A percentile compares a stretch with the other conserved stretches of the same genome.
Evolutionary conservation across 2,888 invertebrate species (phyloP).

Genomic region (Thymelicus lineola): DNA sequence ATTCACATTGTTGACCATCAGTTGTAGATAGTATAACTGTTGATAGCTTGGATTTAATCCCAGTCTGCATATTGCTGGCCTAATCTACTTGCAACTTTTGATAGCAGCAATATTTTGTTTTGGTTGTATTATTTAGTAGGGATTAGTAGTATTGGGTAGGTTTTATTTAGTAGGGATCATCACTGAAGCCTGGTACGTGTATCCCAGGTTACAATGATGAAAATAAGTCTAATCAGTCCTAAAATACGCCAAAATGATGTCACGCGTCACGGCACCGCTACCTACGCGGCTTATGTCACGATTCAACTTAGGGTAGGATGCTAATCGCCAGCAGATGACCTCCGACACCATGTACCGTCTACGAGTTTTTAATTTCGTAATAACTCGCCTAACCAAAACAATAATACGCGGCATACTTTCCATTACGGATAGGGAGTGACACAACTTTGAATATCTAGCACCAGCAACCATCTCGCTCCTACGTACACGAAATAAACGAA

Average conservation of each 20-base stretch:
- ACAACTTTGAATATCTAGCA: slow-evolving; percentile 57
- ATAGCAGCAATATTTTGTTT: slow-evolving; percentile 36
- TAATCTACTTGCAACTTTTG: slow-evolving; percentile 46
- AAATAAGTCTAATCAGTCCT: slow-evolving; percentile 52
- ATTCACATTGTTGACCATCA: slow-evolving; percentile 18
- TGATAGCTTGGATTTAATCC: neutral
- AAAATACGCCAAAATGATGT: slow-evolving; percentile 67
- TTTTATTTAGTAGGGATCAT: slow-evolving; percentile 11
- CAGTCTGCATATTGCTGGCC: slow-evolving; percentile 38
- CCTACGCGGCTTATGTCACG: slow-evolving; percentile 63
- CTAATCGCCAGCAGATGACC: slow-evolving; percentile 53
- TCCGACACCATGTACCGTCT: slow-evolving; percentile 49
- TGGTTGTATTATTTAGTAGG: slow-evolving; percentile 12
- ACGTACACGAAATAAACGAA: slow-evolving; percentile 50
- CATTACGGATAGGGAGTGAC: slow-evolving; percentile 63
- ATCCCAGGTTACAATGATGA: slow-evolving; percentile 35
- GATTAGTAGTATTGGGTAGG: too few relatives aligned
- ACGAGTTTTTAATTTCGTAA: slow-evolving; percentile 69
- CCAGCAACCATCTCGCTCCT: slow-evolving; percentile 62
- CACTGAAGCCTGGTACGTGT: slow-evolving; percentile 2
- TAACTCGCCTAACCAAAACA: slow-evolving; percentile 74
- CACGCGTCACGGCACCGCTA: slow-evolving; percentile 53
- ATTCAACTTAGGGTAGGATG: slow-evolving; percentile 51
- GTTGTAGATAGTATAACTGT: slow-evolving; percentile 12
- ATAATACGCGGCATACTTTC: slow-evolving; percentile 78